Evolutionary conservation across 2,888 invertebrate genomes (phyloP).

Genomic region (Corbicula japonica): DNA sequence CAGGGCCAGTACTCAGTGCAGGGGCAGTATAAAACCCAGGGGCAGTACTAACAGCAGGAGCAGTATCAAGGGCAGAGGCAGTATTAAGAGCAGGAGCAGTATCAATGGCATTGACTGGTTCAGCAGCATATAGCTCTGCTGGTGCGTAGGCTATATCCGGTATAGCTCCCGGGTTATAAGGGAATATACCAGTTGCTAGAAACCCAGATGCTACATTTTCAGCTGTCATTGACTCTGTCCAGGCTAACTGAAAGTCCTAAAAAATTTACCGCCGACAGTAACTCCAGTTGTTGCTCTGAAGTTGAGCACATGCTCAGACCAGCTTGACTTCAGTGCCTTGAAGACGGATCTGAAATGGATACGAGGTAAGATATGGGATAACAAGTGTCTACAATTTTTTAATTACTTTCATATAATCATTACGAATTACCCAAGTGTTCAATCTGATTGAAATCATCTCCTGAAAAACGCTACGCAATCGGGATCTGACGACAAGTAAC

Average conservation of each 20-base stretch:
- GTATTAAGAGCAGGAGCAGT: neutral
- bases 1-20: neutral
- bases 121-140: conserved; percentile 12
- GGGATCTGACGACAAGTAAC: too few species aligned
- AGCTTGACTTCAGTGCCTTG: conserved; percentile 26
- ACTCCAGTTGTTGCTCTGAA: conserved; percentile 37
- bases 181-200: conserved; percentile 17
- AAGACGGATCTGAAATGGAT: conserved; percentile 26
- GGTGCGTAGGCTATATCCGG: conserved; percentile 11
- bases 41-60: neutral
- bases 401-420: too few species aligned
- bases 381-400: conserved; percentile 6
- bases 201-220: conserved; percentile 14
- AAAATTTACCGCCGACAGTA: conserved; percentile 21
- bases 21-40: neutral
- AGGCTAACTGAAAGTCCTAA: conserved; percentile 4
- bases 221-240: neutral
- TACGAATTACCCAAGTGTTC: too few species aligned
- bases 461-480: too few species aligned
- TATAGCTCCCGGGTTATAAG: conserved; percentile 20
- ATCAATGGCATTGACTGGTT: too few species aligned
- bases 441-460: too few species aligned
- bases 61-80: neutral
- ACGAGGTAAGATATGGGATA: too few species aligned
- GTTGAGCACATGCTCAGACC: conserved; percentile 4